Evolutionary conservation across 1,140 invertebrate species (phyloP), one percentile per base, ranked within the genome.

Genomic region (Choristoneura fumiferana): DNA sequence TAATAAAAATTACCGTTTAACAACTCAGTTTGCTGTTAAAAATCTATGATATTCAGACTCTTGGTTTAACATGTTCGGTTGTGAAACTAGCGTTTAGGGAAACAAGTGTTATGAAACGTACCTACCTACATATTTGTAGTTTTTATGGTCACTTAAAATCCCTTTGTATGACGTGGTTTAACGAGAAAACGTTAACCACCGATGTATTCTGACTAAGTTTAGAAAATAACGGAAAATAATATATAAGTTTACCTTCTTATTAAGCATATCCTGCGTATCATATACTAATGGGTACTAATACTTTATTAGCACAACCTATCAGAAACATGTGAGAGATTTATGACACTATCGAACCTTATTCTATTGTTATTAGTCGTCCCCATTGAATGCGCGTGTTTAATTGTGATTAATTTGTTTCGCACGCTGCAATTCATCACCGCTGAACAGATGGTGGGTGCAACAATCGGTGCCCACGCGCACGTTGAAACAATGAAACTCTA

Each of bases 341-440:
- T 55, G 29, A 38, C 49, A 39, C 40, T 58, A 55, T 39, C 49
- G 18, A 36, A 54, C 5, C 43, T n/a, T 49, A 33, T 29, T 33
- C 17, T 18, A 49, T 49, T 49, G 18, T 49, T 49, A 18, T 49
- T 45, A 49, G 43, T 49, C 6, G 17, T 58, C 22, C 65, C 62
- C 60, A 67, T 71, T 61, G 63, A 68, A 60, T 60, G 59, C 57
- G 45, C 40, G 49, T 45, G 37, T 67, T 71, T 74, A 76, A 77
- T 77, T 79, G 73, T 68, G 74, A 78, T 76, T 76, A 77, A 81
- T 82, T 79, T 54, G 68, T 62, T 67, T 71, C 68, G 66, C 69
- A 67, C 60, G 65, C 54, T 73, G 73, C 70, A 75, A 80, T 78
- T 76, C 65, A 73, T 78, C 70, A 72, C 22, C 22, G 60, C 49